Evolutionary conservation across 2,888 invertebrate genomes (phyloP).

Genomic region (Papilio protenor): DNA sequence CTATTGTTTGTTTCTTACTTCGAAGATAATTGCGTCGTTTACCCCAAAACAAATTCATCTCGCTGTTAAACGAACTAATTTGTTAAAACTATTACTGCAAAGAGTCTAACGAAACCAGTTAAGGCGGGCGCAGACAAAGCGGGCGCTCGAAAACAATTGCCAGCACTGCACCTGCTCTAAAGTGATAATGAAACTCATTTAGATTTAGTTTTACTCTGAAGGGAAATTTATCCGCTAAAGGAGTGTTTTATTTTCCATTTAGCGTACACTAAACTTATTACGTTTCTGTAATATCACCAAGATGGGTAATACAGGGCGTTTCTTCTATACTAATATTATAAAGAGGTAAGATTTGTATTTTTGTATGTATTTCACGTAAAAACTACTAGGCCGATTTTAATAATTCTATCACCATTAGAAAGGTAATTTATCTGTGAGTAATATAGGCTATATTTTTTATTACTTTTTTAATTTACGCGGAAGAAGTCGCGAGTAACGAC

Average conservation of each 20-base stretch:
- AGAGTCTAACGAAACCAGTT: constrained; percentile 37
- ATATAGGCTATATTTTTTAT: no score
- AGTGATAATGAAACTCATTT: constrained; percentile 65
- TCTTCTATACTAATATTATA: no score
- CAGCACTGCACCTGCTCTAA: constrained; percentile 53
- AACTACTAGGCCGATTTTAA: no score
- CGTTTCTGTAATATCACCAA: not conserved
- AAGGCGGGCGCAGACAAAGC: constrained; percentile 32
- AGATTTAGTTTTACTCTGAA: constrained; percentile 49
- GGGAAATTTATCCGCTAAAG: constrained; percentile 27
- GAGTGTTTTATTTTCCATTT: constrained; percentile 18
- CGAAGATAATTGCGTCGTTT: not conserved
- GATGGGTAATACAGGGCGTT: not conserved
- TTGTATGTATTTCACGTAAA: no score
- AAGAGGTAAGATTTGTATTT: no score
- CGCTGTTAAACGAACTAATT: constrained; percentile 25
- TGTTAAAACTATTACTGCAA: constrained; percentile 35
- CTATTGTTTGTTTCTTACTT: not conserved
- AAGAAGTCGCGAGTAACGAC: no score
- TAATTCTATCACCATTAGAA: no score
- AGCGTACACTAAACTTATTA: not conserved
- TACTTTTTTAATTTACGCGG: no score
- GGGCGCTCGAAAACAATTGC: constrained; percentile 43
- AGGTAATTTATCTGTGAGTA: no score
- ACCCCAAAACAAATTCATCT: constrained; percentile 9